Percentiles rank a stretch among this genome's conserved stretches.
Evolutionary conservation across 2,113 vertebrate genomes (phyloP).

Genomic region (Fregetta grallaria): DNA sequence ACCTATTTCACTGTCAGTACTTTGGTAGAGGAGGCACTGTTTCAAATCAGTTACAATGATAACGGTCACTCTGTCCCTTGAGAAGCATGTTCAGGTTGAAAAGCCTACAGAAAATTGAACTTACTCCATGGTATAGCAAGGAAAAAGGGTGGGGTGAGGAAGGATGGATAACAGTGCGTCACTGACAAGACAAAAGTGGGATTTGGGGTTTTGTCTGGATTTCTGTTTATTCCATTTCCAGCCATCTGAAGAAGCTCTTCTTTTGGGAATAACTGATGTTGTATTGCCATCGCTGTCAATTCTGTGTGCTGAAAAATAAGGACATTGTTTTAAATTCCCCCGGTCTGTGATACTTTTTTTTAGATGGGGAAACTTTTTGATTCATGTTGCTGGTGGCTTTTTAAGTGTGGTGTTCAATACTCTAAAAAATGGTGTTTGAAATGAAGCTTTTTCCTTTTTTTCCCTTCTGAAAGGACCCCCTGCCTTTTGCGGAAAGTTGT

Average conservation of each 20-base stretch:
- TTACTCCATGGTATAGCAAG: background rate
- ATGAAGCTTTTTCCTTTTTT: background rate
- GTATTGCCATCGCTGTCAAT: background rate
- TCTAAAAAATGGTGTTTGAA: background rate
- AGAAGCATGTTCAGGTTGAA: background rate
- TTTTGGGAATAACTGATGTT: background rate
- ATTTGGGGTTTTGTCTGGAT: background rate
- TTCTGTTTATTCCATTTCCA: background rate
- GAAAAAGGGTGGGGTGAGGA: background rate
- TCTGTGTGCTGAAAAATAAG: background rate
- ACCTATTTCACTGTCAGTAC: background rate
- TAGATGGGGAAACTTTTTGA: background rate
- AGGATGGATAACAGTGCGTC: background rate
- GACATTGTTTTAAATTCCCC: background rate
- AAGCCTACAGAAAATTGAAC: background rate
- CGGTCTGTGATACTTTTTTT: background rate
- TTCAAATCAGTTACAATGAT: background rate
- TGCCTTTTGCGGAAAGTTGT: background rate
- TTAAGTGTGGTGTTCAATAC: background rate
- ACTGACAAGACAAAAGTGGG: background rate
- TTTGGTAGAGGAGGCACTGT: background rate
- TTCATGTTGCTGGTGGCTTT: background rate
- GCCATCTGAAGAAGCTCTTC: background rate
- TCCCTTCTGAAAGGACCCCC: background rate
- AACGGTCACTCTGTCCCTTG: fast-evolving